Percentiles rank a stretch among this genome's conserved stretches.
Conservation (phyloP, 1,140 invertebrate species). For the Cydia pomonella region DNA sequence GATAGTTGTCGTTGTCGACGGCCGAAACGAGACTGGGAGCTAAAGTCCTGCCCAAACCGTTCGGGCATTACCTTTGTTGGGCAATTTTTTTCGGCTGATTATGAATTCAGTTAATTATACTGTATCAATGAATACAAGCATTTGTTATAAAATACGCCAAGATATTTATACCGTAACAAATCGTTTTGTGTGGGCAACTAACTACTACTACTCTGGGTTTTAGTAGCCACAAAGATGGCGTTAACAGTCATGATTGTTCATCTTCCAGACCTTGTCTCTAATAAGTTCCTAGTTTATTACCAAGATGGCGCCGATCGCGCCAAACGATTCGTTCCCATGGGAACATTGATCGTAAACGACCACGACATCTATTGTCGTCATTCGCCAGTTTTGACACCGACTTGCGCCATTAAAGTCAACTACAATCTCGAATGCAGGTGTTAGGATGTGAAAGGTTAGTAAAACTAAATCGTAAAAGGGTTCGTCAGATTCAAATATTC, state of each 20-base stretch:
- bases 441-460: neutral
- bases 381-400: neutral
- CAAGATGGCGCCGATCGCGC: slow-evolving; percentile 13
- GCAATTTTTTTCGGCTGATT: no score
- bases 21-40: no score
- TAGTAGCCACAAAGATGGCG: no score
- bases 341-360: slow-evolving; percentile 25
- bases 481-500: slow-evolving; percentile 5
- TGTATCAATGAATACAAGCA: no score
- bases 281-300: neutral
- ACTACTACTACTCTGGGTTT: no score
- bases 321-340: slow-evolving; percentile 15
- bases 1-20: no score
- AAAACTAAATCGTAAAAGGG: neutral
- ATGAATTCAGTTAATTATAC: no score
- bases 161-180: no score
- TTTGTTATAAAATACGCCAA: no score
- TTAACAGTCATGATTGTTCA: neutral
- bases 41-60: no score
- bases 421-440: neutral
- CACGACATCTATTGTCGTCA: slow-evolving; percentile 22
- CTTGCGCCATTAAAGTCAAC: neutral
- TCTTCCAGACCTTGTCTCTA: neutral
- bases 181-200: no score
- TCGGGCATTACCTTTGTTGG: no score